These are phyloP conservation scores for Discoglossus pictus DNA, from an alignment of 2,797 vertebrate genomes.

Conservation along the genomic window DNA sequence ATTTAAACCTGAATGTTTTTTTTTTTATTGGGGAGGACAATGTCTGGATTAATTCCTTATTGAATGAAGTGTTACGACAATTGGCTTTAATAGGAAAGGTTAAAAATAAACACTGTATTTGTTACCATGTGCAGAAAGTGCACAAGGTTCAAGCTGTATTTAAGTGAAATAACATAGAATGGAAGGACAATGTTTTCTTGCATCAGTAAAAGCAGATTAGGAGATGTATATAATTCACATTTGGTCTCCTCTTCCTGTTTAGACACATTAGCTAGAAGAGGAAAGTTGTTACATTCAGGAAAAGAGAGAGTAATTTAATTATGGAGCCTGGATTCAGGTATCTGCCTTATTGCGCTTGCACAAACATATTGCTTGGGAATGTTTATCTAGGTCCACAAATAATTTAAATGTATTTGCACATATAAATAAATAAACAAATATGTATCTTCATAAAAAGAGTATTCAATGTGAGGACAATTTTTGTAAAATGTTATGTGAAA, in stretches of 20 bases:
- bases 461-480: too few species aligned
- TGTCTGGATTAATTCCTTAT: slow-evolving; percentile 59
- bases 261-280: slow-evolving; percentile 5
- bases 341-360: too few species aligned
- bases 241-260: slow-evolving; percentile 29
- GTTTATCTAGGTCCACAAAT: too few species aligned
- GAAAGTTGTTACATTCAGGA: not conserved
- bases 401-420: too few species aligned
- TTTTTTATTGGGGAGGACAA: slow-evolving; percentile 55
- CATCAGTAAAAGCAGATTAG: slow-evolving; percentile 33
- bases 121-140: slow-evolving; percentile 51
- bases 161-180: slow-evolving; percentile 38
- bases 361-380: too few species aligned
- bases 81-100: slow-evolving; percentile 53
- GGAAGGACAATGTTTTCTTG: slow-evolving; percentile 42
- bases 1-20: slow-evolving; percentile 70
- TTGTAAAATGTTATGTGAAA: too few species aligned
- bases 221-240: slow-evolving; percentile 35
- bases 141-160: slow-evolving; percentile 46
- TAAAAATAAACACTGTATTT: slow-evolving; percentile 59
- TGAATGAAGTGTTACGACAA: slow-evolving; percentile 57
- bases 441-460: too few species aligned
- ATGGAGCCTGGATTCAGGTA: too few species aligned
- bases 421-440: too few species aligned
- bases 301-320: slow-evolving; percentile 9